These are phyloP conservation scores for Acholoe squamosa DNA, from an alignment of 2,888 invertebrate species.

Conservation along the genomic window DNA sequence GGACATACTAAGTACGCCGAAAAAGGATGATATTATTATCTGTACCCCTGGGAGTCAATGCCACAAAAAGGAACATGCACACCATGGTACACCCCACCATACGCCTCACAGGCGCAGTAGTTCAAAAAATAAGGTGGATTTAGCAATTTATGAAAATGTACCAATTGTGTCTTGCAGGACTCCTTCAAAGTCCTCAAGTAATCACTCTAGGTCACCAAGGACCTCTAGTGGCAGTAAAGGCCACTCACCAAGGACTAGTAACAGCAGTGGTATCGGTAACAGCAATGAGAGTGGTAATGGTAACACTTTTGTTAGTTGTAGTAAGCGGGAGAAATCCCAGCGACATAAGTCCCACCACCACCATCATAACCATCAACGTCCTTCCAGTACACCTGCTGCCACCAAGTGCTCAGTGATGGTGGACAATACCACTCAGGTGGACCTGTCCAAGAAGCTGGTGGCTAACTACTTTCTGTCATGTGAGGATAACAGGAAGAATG, in stretches of 20 bases:
- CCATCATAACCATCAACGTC: neutral
- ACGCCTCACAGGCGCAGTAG: neutral
- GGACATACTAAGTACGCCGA: neutral
- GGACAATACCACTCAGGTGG: slow-evolving; percentile 8
- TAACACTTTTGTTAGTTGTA: neutral
- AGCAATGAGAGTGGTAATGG: slow-evolving; percentile 56
- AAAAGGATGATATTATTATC: slow-evolving; percentile 55
- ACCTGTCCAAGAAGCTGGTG: neutral
- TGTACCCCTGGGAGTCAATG: slow-evolving; percentile 49
- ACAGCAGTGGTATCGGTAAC: slow-evolving; percentile 52
- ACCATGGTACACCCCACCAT: neutral
- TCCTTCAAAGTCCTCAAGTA: slow-evolving; percentile 41
- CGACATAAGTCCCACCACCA: neutral
- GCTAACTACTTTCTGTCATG: neutral
- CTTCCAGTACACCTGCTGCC: neutral
- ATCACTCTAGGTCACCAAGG: slow-evolving; percentile 35
- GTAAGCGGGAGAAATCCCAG: neutral
- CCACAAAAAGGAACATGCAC: slow-evolving; percentile 5
- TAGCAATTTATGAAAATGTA: slow-evolving; percentile 34
- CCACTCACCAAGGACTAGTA: slow-evolving; percentile 50
- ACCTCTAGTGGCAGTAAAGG: slow-evolving; percentile 21
- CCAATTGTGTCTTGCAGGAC: neutral
- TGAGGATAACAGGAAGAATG: neutral
- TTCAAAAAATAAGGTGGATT: too few relatives aligned
- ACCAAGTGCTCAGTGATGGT: neutral